Evolutionary conservation across 2,797 vertebrate species (phyloP).

Genomic region (Gambusia yucatana): DNA sequence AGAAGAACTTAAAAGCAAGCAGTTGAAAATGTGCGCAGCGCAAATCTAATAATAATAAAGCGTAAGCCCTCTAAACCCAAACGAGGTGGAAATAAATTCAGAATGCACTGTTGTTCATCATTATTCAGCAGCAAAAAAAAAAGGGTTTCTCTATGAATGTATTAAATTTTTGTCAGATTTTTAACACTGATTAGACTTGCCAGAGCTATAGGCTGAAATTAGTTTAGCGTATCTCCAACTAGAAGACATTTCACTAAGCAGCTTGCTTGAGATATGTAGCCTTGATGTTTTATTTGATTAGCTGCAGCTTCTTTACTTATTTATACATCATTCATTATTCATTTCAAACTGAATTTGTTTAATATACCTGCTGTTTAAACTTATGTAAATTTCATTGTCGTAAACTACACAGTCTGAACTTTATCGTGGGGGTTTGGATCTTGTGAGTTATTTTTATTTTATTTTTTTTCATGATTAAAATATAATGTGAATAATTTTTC

Average conservation of each 20-base stretch:
- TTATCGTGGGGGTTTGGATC: neutral
- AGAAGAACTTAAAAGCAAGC: neutral
- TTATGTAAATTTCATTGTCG: neutral
- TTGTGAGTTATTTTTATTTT: neutral
- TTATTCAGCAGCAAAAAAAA: neutral
- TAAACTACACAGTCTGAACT: neutral
- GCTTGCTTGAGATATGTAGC: neutral
- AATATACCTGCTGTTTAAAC: conserved; percentile 4
- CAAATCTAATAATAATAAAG: neutral
- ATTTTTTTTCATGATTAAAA: neutral
- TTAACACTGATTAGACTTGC: neutral
- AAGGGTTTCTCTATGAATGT: neutral
- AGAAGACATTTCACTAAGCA: neutral
- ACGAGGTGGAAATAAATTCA: neutral
- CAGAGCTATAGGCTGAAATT: neutral
- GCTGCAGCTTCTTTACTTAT: conserved; percentile 3
- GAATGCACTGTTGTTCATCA: neutral
- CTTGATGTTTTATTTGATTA: conserved; percentile 6
- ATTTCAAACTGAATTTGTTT: conserved; percentile 2
- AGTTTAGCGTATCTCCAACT: neutral
- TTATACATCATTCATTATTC: neutral
- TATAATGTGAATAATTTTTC: neutral
- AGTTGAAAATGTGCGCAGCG: neutral
- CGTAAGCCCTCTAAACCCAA: neutral
- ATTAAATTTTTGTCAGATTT: neutral